Evolutionary conservation across 2,113 vertebrate species (phyloP).

Genomic region (Ramphastos sulfuratus): DNA sequence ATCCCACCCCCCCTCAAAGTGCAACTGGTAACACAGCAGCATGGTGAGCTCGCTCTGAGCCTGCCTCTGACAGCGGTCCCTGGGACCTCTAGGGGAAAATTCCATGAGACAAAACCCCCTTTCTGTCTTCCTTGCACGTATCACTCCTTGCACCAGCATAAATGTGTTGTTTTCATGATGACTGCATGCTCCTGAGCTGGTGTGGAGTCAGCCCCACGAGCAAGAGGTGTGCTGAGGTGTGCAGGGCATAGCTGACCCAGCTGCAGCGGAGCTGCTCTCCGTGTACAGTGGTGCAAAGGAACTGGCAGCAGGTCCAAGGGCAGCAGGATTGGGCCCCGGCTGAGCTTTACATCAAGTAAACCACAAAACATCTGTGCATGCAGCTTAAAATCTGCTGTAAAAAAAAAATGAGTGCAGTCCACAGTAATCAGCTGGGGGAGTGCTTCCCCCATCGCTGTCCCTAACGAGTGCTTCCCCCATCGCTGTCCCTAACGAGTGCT

Average conservation of each 20-base stretch:
- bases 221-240: background rate
- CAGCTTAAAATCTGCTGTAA: background rate
- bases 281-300: background rate
- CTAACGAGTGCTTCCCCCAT: background rate
- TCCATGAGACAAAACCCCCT: no score
- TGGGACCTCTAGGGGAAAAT: background rate
- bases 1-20: background rate
- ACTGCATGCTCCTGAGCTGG: background rate
- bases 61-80: fast-evolving
- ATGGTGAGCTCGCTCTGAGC: background rate
- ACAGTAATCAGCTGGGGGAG: constrained; percentile 17
- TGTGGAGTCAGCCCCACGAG: fast-evolving
- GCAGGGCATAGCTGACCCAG: background rate
- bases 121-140: background rate
- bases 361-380: background rate
- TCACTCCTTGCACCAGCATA: background rate
- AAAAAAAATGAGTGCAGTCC: background rate
- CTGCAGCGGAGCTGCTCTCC: background rate
- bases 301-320: background rate
- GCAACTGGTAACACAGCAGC: background rate
- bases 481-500: background rate
- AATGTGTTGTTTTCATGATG: background rate
- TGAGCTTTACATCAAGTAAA: background rate
- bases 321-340: background rate
- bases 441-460: background rate